These are phyloP conservation scores for Lepidurus couesii DNA, from an alignment of 1,140 invertebrate genomes.

Conservation along the genomic window DNA sequence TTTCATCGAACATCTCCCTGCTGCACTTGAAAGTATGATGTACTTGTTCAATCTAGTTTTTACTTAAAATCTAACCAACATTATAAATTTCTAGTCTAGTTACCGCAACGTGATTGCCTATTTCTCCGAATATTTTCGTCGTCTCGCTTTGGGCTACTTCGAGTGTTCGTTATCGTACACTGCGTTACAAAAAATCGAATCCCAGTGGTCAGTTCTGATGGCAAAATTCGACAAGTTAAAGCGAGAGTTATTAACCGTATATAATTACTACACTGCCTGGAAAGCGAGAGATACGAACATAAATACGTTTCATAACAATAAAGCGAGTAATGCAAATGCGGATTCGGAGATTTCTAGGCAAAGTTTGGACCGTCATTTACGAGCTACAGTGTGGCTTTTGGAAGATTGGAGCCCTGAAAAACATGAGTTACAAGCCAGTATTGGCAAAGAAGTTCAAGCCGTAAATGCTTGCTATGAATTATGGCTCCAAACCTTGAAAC, in stretches of 20 bases:
- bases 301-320: background rate
- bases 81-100: background rate
- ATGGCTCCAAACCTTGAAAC: background rate
- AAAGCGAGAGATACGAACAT: background rate
- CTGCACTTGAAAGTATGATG: background rate
- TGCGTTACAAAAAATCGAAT: background rate
- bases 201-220: background rate
- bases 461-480: background rate
- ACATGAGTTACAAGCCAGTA: background rate
- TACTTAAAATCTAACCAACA: background rate
- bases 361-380: background rate
- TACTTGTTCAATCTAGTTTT: background rate
- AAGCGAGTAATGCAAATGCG: background rate
- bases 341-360: background rate
- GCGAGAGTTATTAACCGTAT: background rate
- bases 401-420: background rate
- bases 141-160: background rate
- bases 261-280: conserved; percentile 21
- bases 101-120: background rate
- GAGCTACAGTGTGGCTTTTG: conserved; percentile 1
- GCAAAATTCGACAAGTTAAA: background rate
- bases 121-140: background rate
- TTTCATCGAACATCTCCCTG: background rate
- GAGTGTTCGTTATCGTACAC: background rate
- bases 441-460: background rate